Percentiles rank a stretch among this genome's conserved stretches.
These are phyloP conservation scores for Oxyruncus cristatus DNA, from an alignment of 2,113 vertebrate genomes.

Conservation along the genomic window DNA sequence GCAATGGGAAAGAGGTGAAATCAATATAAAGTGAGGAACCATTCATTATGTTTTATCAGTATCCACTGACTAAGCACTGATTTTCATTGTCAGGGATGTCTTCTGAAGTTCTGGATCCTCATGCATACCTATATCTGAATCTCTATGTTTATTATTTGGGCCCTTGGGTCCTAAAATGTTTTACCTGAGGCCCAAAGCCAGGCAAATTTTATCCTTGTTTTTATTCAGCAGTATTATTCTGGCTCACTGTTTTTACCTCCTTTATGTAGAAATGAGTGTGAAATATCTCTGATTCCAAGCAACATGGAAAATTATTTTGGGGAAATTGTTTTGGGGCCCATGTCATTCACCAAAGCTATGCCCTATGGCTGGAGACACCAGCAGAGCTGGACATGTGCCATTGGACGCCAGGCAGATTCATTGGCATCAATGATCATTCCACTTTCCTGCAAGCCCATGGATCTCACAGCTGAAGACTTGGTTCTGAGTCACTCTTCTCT, in stretches of 20 bases:
- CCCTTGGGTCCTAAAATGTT: neutral
- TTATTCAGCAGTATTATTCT: neutral
- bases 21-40: neutral
- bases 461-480: neutral
- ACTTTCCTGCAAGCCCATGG: neutral
- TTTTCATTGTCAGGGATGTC: neutral
- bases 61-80: neutral
- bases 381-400: accelerated
- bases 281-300: neutral
- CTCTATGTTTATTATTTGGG: neutral
- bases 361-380: neutral
- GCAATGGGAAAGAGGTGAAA: neutral
- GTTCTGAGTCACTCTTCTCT: neutral
- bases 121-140: neutral
- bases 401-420: neutral
- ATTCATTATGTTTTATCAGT: neutral
- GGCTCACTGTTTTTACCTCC: neutral
- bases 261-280: neutral
- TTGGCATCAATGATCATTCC: neutral
- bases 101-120: neutral
- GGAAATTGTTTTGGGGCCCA: neutral
- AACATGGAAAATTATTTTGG: too few species aligned
- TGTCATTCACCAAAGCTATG: neutral
- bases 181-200: neutral
- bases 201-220: neutral